Conservation (phyloP, 2,113 vertebrate species). For the Smithornis capensis region DNA sequence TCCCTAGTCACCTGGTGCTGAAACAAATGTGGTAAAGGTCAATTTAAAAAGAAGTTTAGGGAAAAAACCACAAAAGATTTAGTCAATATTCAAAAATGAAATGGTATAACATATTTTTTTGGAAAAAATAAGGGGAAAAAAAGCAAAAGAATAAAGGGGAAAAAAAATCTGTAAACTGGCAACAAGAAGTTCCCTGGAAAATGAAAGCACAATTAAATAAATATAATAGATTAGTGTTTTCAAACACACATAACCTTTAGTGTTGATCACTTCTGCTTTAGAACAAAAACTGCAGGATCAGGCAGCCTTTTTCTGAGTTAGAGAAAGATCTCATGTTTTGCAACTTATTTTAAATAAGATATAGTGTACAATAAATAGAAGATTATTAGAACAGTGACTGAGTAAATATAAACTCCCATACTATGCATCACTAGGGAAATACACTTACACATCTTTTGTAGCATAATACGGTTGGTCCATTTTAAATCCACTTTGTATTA, state of each 20-base stretch:
- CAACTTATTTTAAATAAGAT: not conserved
- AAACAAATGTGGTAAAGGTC: not conserved
- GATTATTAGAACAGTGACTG: not conserved
- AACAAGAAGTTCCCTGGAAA: not conserved
- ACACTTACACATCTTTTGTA: conserved; percentile 83
- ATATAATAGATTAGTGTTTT: not conserved
- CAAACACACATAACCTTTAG: not conserved
- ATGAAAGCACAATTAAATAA: not conserved
- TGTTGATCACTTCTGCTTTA: not conserved
- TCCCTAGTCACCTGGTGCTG: not conserved
- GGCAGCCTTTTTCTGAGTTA: not conserved
- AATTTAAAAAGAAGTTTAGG: not conserved
- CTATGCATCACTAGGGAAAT: not conserved
- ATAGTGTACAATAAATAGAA: not conserved
- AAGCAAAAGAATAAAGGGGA: not conserved
- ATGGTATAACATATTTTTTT: not conserved
- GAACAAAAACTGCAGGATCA: not conserved
- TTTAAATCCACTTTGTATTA: conserved; percentile 90
- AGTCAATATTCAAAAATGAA: not conserved
- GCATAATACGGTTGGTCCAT: conserved; percentile 95
- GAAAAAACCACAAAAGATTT: not conserved
- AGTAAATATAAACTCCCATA: not conserved
- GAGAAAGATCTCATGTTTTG: not conserved
- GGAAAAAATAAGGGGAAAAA: not conserved
- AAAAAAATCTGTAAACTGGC: not conserved